Evolutionary conservation across 2,888 invertebrate species (phyloP).

Genomic region (Imbricaverruca yamaguchii): DNA sequence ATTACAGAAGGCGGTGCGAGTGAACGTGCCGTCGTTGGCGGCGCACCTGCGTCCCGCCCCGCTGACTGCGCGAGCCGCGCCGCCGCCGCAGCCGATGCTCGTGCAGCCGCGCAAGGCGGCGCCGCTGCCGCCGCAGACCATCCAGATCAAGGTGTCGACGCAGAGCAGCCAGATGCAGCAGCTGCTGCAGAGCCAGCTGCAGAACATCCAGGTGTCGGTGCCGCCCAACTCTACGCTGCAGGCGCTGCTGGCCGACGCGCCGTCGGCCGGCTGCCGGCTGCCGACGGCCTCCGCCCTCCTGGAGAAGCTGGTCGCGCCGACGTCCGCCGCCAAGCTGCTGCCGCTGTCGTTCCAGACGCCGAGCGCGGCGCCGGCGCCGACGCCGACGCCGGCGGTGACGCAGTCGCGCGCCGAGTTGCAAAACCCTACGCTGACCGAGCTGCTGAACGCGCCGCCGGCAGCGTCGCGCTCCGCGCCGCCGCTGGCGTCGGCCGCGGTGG

Average conservation of each 20-base stretch:
- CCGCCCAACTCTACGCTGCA: neutral
- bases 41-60: slow-evolving; percentile 3
- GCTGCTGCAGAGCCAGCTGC: slow-evolving; percentile 17
- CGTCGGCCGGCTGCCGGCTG: neutral
- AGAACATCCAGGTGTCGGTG: slow-evolving; percentile 17
- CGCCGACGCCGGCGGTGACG: neutral
- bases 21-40: neutral
- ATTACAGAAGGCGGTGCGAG: neutral
- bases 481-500: no score
- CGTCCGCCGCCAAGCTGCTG: neutral
- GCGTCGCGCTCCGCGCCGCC: neutral
- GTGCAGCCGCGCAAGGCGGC: neutral
- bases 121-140: neutral
- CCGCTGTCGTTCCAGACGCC: neutral
- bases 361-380: neutral
- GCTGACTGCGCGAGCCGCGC: neutral
- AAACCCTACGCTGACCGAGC: slow-evolving; percentile 18
- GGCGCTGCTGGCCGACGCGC: slow-evolving; percentile 10
- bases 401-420: slow-evolving; percentile 2
- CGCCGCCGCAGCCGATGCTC: neutral
- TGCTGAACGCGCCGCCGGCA: slow-evolving; percentile 14
- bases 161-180: slow-evolving; percentile 19
- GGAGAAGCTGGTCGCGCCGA: slow-evolving; percentile 1
- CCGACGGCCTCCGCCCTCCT: neutral
- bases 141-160: slow-evolving; percentile 21